phyloP scores from a whole-genome alignment of 2,797 vertebrate species.

The Periophthalmus magnuspinnatus region DNA sequence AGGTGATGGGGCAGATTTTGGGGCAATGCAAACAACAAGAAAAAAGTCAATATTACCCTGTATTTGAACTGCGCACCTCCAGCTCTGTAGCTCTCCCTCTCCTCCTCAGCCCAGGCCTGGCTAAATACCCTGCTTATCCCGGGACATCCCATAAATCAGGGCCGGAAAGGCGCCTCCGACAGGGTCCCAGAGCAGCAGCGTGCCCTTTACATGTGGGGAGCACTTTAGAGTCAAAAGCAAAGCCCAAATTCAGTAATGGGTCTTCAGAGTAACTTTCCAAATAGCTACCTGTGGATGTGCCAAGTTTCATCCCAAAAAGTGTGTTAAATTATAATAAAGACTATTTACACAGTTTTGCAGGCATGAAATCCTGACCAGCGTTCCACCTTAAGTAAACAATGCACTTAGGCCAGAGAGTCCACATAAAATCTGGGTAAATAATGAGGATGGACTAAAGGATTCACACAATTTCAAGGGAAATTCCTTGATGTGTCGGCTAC shows the following conservation, averaged over 20 bases:
- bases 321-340: slow-evolving; percentile 34
- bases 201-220: slow-evolving; percentile 39
- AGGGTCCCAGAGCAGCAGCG: slow-evolving; percentile 66
- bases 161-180: slow-evolving; percentile 70
- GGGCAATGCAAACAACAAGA: slow-evolving; percentile 74
- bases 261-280: slow-evolving; percentile 43
- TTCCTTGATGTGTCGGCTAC: not conserved
- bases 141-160: slow-evolving; percentile 70
- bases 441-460: not conserved
- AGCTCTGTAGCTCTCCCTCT: slow-evolving; percentile 59
- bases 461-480: not conserved
- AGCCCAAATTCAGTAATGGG: slow-evolving; percentile 31
- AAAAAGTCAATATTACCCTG: slow-evolving; percentile 73
- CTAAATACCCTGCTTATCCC: slow-evolving; percentile 76
- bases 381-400: slow-evolving; percentile 11
- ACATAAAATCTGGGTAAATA: slow-evolving; percentile 23
- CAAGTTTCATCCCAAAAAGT: slow-evolving; percentile 30
- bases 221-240: slow-evolving; percentile 31
- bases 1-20: slow-evolving; percentile 59
- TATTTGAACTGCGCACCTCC: slow-evolving; percentile 81
- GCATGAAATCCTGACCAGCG: slow-evolving; percentile 1
- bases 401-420: slow-evolving; percentile 23
- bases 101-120: slow-evolving; percentile 49
- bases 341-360: slow-evolving; percentile 5
- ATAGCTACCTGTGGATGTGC: slow-evolving; percentile 30